These are phyloP conservation scores for Drosophila yooni DNA, from an alignment of 2,888 invertebrate genomes.

Conservation along the genomic window DNA sequence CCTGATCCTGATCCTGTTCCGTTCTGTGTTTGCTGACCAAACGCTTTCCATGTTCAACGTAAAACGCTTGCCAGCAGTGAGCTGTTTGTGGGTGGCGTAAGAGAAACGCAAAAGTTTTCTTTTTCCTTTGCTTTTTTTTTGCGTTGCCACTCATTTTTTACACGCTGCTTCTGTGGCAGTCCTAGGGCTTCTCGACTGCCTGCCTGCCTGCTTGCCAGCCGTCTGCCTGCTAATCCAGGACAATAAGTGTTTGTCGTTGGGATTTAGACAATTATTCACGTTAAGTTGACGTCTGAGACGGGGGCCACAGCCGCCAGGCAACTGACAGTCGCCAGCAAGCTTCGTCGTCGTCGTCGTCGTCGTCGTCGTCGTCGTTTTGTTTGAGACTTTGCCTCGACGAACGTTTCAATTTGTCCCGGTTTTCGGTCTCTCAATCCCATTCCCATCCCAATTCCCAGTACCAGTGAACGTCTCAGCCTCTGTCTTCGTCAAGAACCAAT, in stretches of 20 bases:
- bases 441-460: background rate
- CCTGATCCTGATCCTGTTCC: constrained; percentile 16
- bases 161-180: constrained; percentile 53
- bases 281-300: constrained; percentile 81
- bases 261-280: constrained; percentile 80
- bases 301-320: constrained; percentile 53
- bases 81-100: constrained; percentile 33
- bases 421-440: constrained; percentile 23
- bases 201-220: constrained; percentile 33
- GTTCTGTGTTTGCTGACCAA: constrained; percentile 55
- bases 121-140: constrained; percentile 24
- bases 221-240: constrained; percentile 76
- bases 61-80: constrained; percentile 68
- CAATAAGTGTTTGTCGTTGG: constrained; percentile 81
- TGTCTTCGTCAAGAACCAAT: background rate
- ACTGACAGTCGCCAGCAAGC: constrained; percentile 43
- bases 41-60: constrained; percentile 74
- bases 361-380: constrained; percentile 58
- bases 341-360: constrained; percentile 21
- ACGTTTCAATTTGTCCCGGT: constrained; percentile 53
- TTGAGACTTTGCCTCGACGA: constrained; percentile 25
- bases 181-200: constrained; percentile 55
- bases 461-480: background rate
- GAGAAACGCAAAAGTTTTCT: constrained; percentile 45
- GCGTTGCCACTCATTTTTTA: constrained; percentile 71